Evolutionary conservation across 2,888 invertebrate genomes (phyloP), one percentile per base, ranked within the genome.

Genomic region (Cynaeus angustus): DNA sequence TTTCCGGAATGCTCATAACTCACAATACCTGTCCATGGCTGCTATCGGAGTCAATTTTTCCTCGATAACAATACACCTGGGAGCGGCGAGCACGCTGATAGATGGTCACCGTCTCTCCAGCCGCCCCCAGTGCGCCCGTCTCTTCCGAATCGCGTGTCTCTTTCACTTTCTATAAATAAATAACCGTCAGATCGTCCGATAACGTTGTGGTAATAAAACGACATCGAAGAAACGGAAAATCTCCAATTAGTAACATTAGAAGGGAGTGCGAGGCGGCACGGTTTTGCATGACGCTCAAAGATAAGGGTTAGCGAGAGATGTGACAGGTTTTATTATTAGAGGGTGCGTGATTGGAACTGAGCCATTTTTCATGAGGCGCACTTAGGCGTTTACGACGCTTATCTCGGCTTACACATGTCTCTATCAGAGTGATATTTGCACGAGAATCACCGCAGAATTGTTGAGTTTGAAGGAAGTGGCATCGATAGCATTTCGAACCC

Each of bases 191-290:
- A 66, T 66, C 46, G 26, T 13, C 38, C 33, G 68, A 59, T 59
- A 61, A 46, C 59, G 38, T 48, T 21, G 64, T 64, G 50, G 71
- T 73, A 72, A 73, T 33, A 61, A 64, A 73, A 71, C 65, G 67
- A 53, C 74, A 74, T 43, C 43, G 30, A 59, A 66, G 66, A 73
- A 74, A 74, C 71, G 71, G 74, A 62, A 74, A 75, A 76, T 75
- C 70, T 72, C 68, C 75, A 77, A 78, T 78, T 78, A 76, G 77
- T 75, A 74, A 77, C 74, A 64, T 75, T 77, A 77, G 72, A 72
- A 70, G 53, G n/a, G 33, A 48, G 62, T 8, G n/a, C 10, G 33
- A 26, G 26, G 50, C 30, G 50, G 28, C 28, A n/a, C 10, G 3
- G 37, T 50, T 61, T 61, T 61, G 61, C 61, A 61, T 52, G 64